phyloP scores from a whole-genome alignment of 2,113 vertebrate genomes.

The Chionodraco myersi region DNA sequence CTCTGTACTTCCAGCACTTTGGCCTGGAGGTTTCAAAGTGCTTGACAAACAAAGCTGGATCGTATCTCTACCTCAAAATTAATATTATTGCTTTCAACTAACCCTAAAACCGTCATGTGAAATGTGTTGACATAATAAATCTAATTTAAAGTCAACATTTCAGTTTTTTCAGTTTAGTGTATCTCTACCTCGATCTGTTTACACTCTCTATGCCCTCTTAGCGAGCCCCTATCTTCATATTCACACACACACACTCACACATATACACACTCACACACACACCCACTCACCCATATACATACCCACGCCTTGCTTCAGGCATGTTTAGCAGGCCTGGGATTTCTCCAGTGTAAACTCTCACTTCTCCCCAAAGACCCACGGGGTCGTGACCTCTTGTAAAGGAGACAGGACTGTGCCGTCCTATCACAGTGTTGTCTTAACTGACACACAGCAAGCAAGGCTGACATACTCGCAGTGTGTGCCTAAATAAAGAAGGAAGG shows the following conservation, averaged over 20 bases:
- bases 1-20: too few relatives aligned
- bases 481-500: background rate
- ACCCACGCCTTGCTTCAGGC: conserved; percentile 55
- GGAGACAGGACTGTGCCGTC: background rate
- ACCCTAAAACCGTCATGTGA: too few relatives aligned
- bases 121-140: too few relatives aligned
- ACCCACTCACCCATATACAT: conserved; percentile 10
- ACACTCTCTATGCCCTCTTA: background rate
- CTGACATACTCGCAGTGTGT: background rate
- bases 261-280: conserved; percentile 14
- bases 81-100: too few relatives aligned
- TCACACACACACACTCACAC: conserved; percentile 18
- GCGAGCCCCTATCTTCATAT: background rate
- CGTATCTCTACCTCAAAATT: too few relatives aligned
- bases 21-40: too few relatives aligned
- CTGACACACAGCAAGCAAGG: conserved; percentile 8
- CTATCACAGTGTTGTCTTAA: conserved; percentile 8
- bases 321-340: conserved; percentile 59
- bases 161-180: too few relatives aligned
- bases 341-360: conserved; percentile 65
- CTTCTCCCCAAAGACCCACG: conserved; percentile 33
- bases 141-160: too few relatives aligned
- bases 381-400: conserved; percentile 65
- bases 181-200: background rate
- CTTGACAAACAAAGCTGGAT: too few relatives aligned